Conservation (phyloP, 2,888 invertebrate genomes). For the Margaritifera margaritifera region DNA sequence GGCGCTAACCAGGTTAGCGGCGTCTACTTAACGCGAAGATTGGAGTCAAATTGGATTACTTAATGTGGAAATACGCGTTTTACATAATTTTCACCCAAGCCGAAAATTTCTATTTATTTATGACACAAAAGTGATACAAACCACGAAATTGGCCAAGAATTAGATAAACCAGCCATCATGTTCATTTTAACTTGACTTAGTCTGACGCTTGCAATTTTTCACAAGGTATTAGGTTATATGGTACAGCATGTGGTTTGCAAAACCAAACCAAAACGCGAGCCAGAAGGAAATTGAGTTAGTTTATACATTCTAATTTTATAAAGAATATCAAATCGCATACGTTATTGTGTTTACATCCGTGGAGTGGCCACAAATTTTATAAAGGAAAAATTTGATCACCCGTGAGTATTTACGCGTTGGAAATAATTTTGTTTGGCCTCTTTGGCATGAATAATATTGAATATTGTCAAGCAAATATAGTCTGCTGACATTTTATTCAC, state of each 20-base stretch:
- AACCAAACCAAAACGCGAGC: conserved; percentile 8
- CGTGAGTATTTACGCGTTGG: conserved; percentile 35
- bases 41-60: conserved; percentile 63
- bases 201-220: conserved; percentile 30
- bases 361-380: conserved; percentile 44
- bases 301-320: conserved; percentile 54
- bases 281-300: conserved; percentile 35
- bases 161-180: conserved; percentile 50
- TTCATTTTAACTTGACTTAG: conserved; percentile 27
- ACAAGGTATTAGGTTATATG: background rate
- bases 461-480: too few relatives aligned
- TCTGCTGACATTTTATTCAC: too few relatives aligned
- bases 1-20: conserved; percentile 64
- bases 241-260: background rate
- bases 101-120: conserved; percentile 65
- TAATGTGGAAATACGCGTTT: conserved; percentile 66
- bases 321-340: conserved; percentile 55
- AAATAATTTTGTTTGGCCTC: conserved; percentile 22
- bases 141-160: conserved; percentile 60
- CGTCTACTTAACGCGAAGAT: conserved; percentile 61
- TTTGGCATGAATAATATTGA: too few relatives aligned
- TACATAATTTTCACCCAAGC: conserved; percentile 66
- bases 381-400: conserved; percentile 29
- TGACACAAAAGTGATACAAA: conserved; percentile 63
- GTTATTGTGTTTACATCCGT: conserved; percentile 46